These are phyloP conservation scores for Oasisia sp. DNA, from an alignment of 2,888 invertebrate genomes.

Conservation along the genomic window DNA sequence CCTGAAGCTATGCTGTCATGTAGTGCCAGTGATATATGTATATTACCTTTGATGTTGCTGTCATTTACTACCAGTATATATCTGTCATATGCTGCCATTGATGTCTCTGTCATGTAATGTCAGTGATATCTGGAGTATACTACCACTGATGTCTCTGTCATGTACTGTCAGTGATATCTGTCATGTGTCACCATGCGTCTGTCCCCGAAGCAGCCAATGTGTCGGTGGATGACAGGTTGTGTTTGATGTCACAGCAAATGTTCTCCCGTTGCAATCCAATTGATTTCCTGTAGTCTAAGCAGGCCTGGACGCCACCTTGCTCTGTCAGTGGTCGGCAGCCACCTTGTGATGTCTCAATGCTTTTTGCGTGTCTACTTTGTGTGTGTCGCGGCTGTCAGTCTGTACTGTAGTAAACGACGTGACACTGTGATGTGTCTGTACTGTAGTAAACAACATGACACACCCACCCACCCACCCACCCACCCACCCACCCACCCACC, in stretches of 20 bases:
- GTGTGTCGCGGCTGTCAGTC: not conserved
- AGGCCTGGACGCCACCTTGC: not conserved
- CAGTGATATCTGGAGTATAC: too few species aligned
- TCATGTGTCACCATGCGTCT: not conserved
- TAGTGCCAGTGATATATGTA: too few species aligned
- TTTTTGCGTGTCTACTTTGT: not conserved
- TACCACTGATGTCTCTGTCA: not conserved
- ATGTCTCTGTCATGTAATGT: too few species aligned
- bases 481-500: too few species aligned
- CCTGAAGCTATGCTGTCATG: too few species aligned
- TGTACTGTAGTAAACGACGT: not conserved
- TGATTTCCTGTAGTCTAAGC: not conserved
- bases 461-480: too few species aligned
- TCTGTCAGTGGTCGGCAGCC: not conserved
- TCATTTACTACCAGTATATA: too few species aligned
- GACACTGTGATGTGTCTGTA: too few species aligned
- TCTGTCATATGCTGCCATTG: too few species aligned
- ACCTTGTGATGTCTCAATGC: not conserved
- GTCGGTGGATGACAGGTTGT: not conserved
- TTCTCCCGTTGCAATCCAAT: not conserved
- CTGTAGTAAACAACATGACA: too few species aligned
- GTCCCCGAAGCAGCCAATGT: not conserved
- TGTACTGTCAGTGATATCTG: too few species aligned
- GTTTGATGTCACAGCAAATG: not conserved
- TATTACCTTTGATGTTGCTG: too few species aligned